These are phyloP conservation scores for Pandion haliaetus DNA, from an alignment of 2,113 vertebrate species.

Conservation along the genomic window DNA sequence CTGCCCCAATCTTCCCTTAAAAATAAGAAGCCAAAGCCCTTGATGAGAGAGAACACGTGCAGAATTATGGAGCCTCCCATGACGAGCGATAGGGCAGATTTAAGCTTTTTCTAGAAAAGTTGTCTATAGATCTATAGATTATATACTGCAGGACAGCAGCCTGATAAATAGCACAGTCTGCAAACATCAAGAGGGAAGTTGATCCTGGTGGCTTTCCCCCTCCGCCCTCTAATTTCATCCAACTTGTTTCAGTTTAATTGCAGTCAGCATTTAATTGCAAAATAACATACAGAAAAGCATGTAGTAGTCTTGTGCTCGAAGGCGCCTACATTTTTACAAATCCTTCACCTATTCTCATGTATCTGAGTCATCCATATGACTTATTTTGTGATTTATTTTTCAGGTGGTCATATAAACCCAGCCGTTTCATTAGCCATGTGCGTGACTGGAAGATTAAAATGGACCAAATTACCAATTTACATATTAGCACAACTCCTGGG, in stretches of 20 bases:
- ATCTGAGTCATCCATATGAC: neutral
- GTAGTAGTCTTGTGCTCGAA: neutral
- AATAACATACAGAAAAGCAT: neutral
- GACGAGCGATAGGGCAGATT: neutral
- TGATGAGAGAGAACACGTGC: neutral
- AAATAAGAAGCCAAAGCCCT: neutral
- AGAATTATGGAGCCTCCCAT: neutral
- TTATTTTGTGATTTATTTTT: conserved; percentile 26
- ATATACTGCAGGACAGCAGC: neutral
- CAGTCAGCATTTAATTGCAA: neutral
- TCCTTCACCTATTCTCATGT: neutral
- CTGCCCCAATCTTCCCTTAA: neutral
- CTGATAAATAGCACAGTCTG: neutral
- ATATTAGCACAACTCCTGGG: conserved; percentile 88
- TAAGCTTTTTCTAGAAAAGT: neutral
- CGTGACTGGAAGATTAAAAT: conserved; percentile 84
- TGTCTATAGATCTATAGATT: neutral
- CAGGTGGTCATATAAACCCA: conserved; percentile 95
- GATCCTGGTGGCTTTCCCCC: neutral
- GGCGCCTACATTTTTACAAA: neutral
- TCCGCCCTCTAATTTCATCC: neutral
- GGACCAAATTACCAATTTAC: conserved; percentile 91
- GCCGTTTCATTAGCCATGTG: conserved; percentile 94
- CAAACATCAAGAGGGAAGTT: neutral
- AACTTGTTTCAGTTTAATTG: neutral